These are phyloP conservation scores for Cherax destructor DNA, from an alignment of 1,140 invertebrate species.

Conservation along the genomic window DNA sequence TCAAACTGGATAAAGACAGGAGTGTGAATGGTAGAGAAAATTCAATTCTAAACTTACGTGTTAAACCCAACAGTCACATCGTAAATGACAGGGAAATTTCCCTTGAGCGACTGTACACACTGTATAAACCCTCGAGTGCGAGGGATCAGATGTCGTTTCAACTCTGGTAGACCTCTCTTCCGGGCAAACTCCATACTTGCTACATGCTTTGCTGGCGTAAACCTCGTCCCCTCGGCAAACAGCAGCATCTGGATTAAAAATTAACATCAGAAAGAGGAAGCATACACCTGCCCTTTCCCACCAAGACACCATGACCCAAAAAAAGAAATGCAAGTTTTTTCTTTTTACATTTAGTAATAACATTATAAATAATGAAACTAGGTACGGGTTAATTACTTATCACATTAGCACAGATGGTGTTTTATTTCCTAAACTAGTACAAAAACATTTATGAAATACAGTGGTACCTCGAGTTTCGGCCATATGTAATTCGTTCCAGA, in stretches of 20 bases:
- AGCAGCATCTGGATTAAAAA: constrained; percentile 83
- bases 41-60: constrained; percentile 76
- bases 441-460: no score
- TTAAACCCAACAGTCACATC: constrained; percentile 90
- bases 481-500: no score
- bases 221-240: constrained; percentile 96
- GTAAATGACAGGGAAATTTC: constrained; percentile 85
- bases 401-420: no score
- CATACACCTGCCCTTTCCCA: background rate
- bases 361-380: background rate
- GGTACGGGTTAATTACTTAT: no score
- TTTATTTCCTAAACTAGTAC: no score
- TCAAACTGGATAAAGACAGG: no score
- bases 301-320: background rate
- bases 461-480: no score
- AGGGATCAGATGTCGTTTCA: constrained; percentile 95
- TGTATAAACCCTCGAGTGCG: constrained; percentile 90
- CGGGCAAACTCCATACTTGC: constrained; percentile 91
- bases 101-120: constrained; percentile 71
- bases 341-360: background rate
- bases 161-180: constrained; percentile 87
- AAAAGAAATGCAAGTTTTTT: background rate
- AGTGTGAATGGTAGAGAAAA: background rate
- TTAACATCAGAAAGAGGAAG: background rate
- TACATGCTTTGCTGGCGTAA: constrained; percentile 90